Conservation (phyloP, 2,113 vertebrate genomes). For the Nematolebias whitei region DNA sequence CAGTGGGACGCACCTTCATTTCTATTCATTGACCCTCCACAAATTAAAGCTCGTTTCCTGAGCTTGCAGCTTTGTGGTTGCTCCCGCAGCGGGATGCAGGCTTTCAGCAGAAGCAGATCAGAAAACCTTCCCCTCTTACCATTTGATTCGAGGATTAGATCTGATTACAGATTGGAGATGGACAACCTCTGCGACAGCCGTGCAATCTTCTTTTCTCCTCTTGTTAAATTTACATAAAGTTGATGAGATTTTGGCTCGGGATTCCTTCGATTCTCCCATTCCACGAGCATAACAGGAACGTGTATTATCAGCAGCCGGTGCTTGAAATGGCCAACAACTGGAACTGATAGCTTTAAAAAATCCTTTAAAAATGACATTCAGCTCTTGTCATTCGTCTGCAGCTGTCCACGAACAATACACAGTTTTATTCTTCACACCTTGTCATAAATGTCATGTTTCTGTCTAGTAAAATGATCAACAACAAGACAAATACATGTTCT, state of each 20-base stretch:
- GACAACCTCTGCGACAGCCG: constrained; percentile 54
- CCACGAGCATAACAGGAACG: constrained; percentile 26
- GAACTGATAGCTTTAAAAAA: constrained; percentile 29
- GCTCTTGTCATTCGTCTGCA: constrained; percentile 39
- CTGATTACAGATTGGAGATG: constrained; percentile 59
- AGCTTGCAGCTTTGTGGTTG: constrained; percentile 49
- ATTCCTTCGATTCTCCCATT: constrained; percentile 25
- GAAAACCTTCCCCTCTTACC: constrained; percentile 62
- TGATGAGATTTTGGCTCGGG: constrained; percentile 52
- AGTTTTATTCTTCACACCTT: constrained; percentile 37
- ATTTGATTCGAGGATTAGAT: constrained; percentile 77
- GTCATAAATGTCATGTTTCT: constrained; percentile 40
- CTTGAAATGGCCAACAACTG: constrained; percentile 33
- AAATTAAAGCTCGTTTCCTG: constrained; percentile 78
- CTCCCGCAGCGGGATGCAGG: constrained; percentile 69
- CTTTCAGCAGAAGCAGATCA: constrained; percentile 57
- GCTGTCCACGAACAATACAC: constrained; percentile 50
- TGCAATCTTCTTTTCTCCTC: constrained; percentile 40
- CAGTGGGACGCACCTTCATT: constrained; percentile 73
- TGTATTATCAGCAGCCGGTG: constrained; percentile 23
- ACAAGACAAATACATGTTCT: constrained; percentile 90
- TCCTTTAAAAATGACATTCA: constrained; percentile 56
- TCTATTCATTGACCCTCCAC: constrained; percentile 74
- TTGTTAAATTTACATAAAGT: constrained; percentile 60
- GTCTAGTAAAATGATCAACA: constrained; percentile 79